phyloP scores from a whole-genome alignment of 2,797 vertebrate species.

The Tokudaia tokunoshimensis region DNA sequence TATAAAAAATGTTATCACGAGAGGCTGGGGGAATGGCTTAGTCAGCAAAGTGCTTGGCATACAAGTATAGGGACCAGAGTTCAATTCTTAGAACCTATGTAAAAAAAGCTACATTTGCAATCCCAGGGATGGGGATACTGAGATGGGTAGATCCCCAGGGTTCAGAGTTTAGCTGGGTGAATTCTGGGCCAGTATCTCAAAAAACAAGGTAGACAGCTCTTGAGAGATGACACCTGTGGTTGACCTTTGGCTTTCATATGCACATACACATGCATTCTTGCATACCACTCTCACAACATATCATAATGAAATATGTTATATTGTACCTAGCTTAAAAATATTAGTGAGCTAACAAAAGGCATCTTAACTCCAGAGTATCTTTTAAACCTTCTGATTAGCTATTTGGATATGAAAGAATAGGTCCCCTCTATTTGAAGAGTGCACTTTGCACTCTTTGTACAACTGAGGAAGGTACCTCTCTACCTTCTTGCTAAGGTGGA shows the following conservation, averaged over 20 bases:
- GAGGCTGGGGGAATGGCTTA: background rate
- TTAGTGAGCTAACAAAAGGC: background rate
- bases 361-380: constrained; percentile 3
- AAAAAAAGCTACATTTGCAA: background rate
- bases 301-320: background rate
- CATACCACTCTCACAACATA: background rate
- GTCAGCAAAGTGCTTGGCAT: background rate
- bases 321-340: background rate
- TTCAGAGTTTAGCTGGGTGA: background rate
- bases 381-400: constrained; percentile 25
- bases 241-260: background rate
- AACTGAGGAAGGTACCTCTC: background rate
- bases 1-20: background rate
- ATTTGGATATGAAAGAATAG: background rate
- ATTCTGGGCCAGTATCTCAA: background rate
- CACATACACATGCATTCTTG: too few species aligned
- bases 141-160: background rate
- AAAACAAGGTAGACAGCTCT: background rate
- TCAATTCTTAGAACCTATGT: background rate
- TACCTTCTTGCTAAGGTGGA: background rate
- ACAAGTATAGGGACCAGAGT: background rate
- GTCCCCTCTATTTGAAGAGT: background rate
- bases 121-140: background rate
- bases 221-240: background rate
- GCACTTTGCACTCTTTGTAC: background rate